A percentile compares a stretch with the other conserved stretches of the same genome.
Evolutionary conservation across 2,113 vertebrate genomes (phyloP).

Genomic region (Pardalotus punctatus): DNA sequence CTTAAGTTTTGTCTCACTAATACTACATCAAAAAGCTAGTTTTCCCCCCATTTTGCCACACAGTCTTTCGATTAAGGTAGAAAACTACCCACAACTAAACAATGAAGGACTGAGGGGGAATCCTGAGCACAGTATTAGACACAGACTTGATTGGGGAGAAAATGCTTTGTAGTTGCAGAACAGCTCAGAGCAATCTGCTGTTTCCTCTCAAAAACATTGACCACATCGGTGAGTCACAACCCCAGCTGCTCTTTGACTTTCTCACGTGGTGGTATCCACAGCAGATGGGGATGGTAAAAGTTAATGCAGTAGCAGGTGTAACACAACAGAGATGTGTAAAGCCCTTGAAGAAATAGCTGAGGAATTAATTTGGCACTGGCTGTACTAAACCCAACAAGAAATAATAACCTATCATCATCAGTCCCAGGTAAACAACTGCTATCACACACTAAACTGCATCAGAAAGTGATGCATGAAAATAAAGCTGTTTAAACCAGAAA

Average conservation of each 20-base stretch:
- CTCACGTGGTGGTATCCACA: background rate
- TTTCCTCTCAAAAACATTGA: background rate
- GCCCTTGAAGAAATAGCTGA: background rate
- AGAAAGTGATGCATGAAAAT: background rate
- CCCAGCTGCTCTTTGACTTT: background rate
- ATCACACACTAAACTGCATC: background rate
- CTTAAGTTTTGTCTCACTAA: background rate
- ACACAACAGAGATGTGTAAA: background rate
- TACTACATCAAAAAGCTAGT: background rate
- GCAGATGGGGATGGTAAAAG: background rate
- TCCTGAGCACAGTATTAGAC: background rate
- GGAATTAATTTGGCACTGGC: background rate
- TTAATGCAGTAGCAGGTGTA: background rate
- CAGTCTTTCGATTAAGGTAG: background rate
- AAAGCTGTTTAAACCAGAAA: background rate
- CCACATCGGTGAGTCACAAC: background rate
- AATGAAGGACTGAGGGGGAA: background rate
- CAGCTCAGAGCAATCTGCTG: background rate
- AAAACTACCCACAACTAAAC: background rate
- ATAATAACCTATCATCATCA: background rate
- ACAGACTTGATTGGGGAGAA: background rate
- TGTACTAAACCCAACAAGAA: background rate
- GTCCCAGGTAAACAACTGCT: background rate
- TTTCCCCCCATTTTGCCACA: background rate
- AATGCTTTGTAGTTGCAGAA: background rate